These are phyloP conservation scores for Drosophila mayri DNA, from an alignment of 1,140 invertebrate genomes.

Conservation along the genomic window DNA sequence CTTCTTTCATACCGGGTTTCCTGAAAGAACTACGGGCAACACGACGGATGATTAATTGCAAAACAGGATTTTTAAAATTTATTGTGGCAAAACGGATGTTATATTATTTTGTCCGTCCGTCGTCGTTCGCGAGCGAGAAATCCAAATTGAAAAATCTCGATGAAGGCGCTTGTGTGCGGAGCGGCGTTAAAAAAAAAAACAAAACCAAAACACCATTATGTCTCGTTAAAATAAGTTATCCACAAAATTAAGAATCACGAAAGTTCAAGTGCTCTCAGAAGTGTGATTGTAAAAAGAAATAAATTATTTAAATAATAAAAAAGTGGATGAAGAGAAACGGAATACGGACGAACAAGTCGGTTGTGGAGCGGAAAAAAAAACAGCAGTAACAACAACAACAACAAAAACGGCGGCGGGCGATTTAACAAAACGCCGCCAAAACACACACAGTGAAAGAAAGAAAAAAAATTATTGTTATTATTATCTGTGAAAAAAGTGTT, in stretches of 20 bases:
- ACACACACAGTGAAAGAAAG: constrained; percentile 56
- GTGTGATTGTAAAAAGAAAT: not conserved
- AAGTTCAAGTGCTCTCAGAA: constrained; percentile 4
- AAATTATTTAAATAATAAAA: not conserved
- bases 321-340: constrained; percentile 9
- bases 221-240: constrained; percentile 1
- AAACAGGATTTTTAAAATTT: too few species aligned
- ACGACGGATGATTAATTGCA: too few species aligned
- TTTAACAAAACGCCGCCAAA: constrained; percentile 74
- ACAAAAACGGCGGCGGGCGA: constrained; percentile 35
- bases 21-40: too few species aligned
- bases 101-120: too few species aligned
- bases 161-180: too few species aligned
- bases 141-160: too few species aligned
- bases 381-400: constrained; percentile 33
- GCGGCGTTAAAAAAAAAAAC: too few species aligned
- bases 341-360: constrained; percentile 28
- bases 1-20: too few species aligned
- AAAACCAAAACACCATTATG: not conserved
- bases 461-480: constrained; percentile 38
- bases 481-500: constrained; percentile 31
- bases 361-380: constrained; percentile 36
- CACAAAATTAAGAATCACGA: not conserved
- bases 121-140: too few species aligned
- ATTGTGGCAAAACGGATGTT: too few species aligned